Evolutionary conservation across 2,888 invertebrate species (phyloP).

Genomic region (Megamerina dolium): DNA sequence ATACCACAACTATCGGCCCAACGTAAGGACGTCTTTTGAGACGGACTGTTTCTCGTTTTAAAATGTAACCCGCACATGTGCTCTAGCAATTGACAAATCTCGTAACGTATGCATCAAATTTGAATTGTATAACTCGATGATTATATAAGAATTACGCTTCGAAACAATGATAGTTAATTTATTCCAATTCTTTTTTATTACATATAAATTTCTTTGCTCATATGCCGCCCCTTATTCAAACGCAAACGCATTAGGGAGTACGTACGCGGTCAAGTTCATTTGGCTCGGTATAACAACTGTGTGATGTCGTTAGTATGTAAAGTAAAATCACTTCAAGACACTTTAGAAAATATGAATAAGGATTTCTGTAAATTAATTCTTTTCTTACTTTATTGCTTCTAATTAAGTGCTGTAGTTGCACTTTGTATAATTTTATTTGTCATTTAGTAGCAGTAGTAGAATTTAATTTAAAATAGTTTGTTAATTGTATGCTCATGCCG

Average conservation of each 20-base stretch:
- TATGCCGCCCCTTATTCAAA: no score
- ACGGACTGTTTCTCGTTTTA: conserved; percentile 94
- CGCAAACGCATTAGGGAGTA: no score
- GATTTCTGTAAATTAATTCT: no score
- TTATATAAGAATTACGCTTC: not conserved
- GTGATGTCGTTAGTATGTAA: no score
- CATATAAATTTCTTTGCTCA: not conserved
- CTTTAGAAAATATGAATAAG: no score
- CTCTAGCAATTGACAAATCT: conserved; percentile 38
- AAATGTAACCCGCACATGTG: conserved; percentile 94
- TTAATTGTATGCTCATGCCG: conserved; percentile 21
- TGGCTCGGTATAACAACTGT: no score
- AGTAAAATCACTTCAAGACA: no score
- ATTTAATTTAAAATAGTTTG: no score
- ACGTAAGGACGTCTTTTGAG: conserved; percentile 92
- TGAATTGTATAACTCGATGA: not conserved
- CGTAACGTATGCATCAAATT: conserved; percentile 31
- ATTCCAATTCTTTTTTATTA: not conserved
- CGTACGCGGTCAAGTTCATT: no score
- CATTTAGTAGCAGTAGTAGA: not conserved
- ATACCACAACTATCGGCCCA: conserved; percentile 87
- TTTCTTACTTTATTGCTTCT: no score
- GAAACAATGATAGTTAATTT: not conserved
- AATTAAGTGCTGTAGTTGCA: no score
- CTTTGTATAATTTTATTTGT: not conserved